Base-by-base conservation (phyloP, 2,797 vertebrate species). In the Gymnoscopelus braueri region DNA sequence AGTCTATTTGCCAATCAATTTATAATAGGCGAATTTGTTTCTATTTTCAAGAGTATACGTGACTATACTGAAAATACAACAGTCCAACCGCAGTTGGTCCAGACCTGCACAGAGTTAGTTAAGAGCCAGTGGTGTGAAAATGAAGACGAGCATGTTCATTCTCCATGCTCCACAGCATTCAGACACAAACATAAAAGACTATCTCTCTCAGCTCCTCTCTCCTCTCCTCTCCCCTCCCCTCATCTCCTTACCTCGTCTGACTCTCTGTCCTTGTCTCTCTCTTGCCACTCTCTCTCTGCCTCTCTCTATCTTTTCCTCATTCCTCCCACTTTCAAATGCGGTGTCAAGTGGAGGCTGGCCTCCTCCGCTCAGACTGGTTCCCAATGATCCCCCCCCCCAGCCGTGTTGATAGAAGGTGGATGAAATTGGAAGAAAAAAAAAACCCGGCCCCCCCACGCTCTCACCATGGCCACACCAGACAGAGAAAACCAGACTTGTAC, bases 1-100 rank as follows among this genome's bases (percentile, higher is more conserved):
- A 29, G 0, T 24, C 32, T 8, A 15, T 24, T 55, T 32, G 29
- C 29, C 32, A 32, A 15, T 58, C 67, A 1, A 3, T 61, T 44
- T 32, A 10, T 64, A 61, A 67, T 51, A 55, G 35, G 10, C 49
- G 56, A 55, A 51, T 49, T 39, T 26, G 55, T 44, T 29, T 5
- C 29, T 13, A 62, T 58, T 59, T 72, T 70, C 69, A 64, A 94
- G 92, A 0, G 91, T 63, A 96, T 95, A 88, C 95, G 95, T 95
- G 29, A 92, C 66, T 48, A 56, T 44, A 58, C 26, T 29, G 26
- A 29, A 29, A 29, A 29, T 29, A 63, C 12, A 59, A 69, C 10
- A 60, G 56, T 35, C 7, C 15, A 7, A 52, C 65, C 62, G 54
- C 65, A 67, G 65, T 1, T 52, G 59, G 19, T 74, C 70, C 24